Evolutionary conservation across 2,888 invertebrate species (phyloP).

Genomic region (Lagria hirta): DNA sequence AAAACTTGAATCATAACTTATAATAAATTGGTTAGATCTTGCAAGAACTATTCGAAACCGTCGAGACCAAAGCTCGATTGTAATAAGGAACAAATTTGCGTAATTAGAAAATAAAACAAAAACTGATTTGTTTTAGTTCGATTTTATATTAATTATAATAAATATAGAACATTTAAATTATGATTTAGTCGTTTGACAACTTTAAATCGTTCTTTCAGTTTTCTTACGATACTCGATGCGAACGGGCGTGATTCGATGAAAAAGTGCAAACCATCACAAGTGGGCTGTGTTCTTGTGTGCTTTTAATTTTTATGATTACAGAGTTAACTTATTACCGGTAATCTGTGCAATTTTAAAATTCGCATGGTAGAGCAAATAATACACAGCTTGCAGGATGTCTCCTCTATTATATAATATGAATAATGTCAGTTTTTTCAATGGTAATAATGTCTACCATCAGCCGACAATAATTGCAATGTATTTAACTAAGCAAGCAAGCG

Average conservation of each 20-base stretch:
- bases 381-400: conserved; percentile 7
- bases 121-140: conserved; percentile 30
- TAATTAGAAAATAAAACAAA: conserved; percentile 49
- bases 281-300: conserved; percentile 1
- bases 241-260: conserved; percentile 16
- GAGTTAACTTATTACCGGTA: not conserved
- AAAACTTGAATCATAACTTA: conserved; percentile 1
- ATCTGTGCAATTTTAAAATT: conserved; percentile 5
- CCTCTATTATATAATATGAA: not conserved
- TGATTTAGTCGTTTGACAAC: conserved; percentile 47
- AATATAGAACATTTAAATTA: conserved; percentile 51
- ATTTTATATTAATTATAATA: conserved; percentile 51
- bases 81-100: conserved; percentile 50
- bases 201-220: conserved; percentile 30
- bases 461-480: too few relatives aligned
- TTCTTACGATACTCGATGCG: conserved; percentile 11
- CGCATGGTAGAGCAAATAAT: too few relatives aligned
- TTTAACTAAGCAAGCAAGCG: not conserved
- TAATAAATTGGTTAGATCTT: conserved; percentile 11
- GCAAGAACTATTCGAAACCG: conserved; percentile 23
- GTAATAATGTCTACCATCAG: not conserved
- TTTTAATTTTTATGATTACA: not conserved
- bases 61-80: conserved; percentile 26
- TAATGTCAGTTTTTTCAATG: not conserved
- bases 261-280: not conserved